A percentile compares a stretch with the other conserved stretches of the same genome.
Evolutionary conservation across 2,888 invertebrate species (phyloP).

Genomic region (Abrostola tripartita): DNA sequence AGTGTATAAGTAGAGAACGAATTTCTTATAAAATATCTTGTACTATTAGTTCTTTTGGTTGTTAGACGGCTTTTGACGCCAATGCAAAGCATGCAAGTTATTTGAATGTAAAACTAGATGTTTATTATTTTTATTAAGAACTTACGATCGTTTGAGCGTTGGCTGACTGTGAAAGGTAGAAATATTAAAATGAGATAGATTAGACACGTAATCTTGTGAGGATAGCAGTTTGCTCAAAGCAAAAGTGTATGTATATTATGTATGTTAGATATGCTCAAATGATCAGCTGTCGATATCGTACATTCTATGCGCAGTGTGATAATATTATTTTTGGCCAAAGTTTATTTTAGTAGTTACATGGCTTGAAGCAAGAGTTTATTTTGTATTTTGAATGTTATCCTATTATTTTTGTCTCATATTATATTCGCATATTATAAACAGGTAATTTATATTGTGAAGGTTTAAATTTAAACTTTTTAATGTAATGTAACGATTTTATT

Average conservation of each 20-base stretch:
- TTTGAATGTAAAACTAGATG: constrained; percentile 57
- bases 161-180: constrained; percentile 1
- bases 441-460: constrained; percentile 36
- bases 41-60: constrained; percentile 39
- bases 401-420: constrained; percentile 24
- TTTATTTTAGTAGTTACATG: constrained; percentile 76
- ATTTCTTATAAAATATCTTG: constrained; percentile 54
- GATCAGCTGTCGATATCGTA: constrained; percentile 42
- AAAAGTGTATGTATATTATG: constrained; percentile 6
- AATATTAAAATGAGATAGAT: constrained; percentile 32
- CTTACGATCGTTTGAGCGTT: constrained; percentile 44
- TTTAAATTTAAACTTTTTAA: constrained; percentile 36
- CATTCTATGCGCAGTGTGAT: constrained; percentile 72
- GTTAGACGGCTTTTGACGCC: constrained; percentile 31
- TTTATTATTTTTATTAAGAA: constrained; percentile 45
- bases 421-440: constrained; percentile 27
- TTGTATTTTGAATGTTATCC: constrained; percentile 44
- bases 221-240: constrained; percentile 46
- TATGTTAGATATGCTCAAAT: constrained; percentile 37
- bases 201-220: constrained; percentile 20
- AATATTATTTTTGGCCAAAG: constrained; percentile 78
- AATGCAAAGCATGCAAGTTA: constrained; percentile 49
- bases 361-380: constrained; percentile 68
- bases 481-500: constrained; percentile 30
- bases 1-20: constrained; percentile 58